Evolutionary conservation across 2,113 vertebrate genomes (phyloP).

Genomic region (Plectropomus leopardus): DNA sequence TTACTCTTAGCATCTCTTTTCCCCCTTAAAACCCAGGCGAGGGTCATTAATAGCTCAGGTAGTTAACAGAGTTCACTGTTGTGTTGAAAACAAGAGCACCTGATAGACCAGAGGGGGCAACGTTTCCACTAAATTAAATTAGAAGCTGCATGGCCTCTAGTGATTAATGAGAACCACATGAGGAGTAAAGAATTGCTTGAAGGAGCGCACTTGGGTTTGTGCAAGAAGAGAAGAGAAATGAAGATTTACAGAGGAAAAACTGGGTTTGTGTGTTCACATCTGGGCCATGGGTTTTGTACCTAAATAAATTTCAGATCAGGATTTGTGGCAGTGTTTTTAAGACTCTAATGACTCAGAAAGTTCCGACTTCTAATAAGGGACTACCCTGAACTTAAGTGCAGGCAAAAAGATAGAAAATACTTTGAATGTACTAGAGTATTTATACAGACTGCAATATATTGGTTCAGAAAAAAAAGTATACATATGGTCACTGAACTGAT

Average conservation of each 20-base stretch:
- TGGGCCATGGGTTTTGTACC: not conserved
- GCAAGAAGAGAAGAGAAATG: not conserved
- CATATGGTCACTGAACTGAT: not conserved
- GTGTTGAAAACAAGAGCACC: constrained; percentile 9
- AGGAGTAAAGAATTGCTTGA: constrained; percentile 29
- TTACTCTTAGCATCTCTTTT: constrained; percentile 51
- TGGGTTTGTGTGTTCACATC: constrained; percentile 17
- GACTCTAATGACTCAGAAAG: not conserved
- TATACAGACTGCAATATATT: not conserved
- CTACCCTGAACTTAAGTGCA: not conserved
- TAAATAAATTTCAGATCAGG: not conserved
- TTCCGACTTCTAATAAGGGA: not conserved
- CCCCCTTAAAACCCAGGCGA: constrained; percentile 15
- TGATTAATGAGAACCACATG: constrained; percentile 34
- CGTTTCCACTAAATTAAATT: constrained; percentile 25
- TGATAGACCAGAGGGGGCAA: constrained; percentile 25
- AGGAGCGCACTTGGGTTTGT: not conserved
- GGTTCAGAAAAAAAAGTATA: not conserved
- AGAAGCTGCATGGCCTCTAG: not conserved
- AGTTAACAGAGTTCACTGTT: not conserved
- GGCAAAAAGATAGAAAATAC: not conserved
- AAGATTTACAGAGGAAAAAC: not conserved
- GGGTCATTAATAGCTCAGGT: constrained; percentile 42
- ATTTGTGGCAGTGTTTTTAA: constrained; percentile 2
- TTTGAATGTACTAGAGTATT: not conserved